Conservation (phyloP, 2,797 vertebrate species). For the Etheostoma nigrum region DNA sequence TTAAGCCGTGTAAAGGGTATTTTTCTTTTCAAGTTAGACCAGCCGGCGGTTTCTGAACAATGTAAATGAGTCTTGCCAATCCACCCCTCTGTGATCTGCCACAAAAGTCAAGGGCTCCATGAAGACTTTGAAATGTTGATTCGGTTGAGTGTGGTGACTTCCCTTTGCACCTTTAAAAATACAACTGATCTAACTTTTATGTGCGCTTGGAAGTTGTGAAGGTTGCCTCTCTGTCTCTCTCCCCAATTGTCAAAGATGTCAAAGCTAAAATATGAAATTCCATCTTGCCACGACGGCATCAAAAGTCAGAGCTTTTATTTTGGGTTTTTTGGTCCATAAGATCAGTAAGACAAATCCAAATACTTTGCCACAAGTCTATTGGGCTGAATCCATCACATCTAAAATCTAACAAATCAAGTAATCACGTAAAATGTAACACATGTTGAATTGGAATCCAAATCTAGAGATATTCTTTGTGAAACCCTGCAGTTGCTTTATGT, state of each 20-base stretch:
- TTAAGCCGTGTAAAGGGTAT: slow-evolving; percentile 69
- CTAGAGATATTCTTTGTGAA: slow-evolving; percentile 30
- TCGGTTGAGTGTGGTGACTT: slow-evolving; percentile 82
- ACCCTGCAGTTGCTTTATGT: slow-evolving; percentile 48
- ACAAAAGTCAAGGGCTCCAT: slow-evolving; percentile 83
- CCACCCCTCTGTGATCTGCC: slow-evolving; percentile 85
- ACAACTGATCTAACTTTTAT: slow-evolving; percentile 89
- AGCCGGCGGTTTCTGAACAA: slow-evolving; percentile 82
- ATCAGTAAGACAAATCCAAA: slow-evolving; percentile 65
- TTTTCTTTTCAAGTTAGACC: slow-evolving; percentile 73
- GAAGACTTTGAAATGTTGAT: slow-evolving; percentile 92
- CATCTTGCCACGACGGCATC: slow-evolving; percentile 76
- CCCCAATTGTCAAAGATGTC: slow-evolving; percentile 86
- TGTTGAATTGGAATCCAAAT: slow-evolving; percentile 21
- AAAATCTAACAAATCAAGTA: slow-evolving; percentile 34
- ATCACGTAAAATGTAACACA: slow-evolving; percentile 30
- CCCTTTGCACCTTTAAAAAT: slow-evolving; percentile 85
- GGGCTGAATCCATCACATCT: slow-evolving; percentile 19
- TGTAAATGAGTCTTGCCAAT: slow-evolving; percentile 88
- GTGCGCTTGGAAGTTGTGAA: slow-evolving; percentile 88
- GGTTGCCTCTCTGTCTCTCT: slow-evolving; percentile 76
- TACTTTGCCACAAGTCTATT: slow-evolving; percentile 30
- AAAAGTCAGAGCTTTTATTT: slow-evolving; percentile 69
- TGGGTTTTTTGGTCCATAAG: slow-evolving; percentile 62
- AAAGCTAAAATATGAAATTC: slow-evolving; percentile 85